Percentiles rank a stretch among this genome's conserved stretches.
Evolutionary conservation across 2,113 vertebrate genomes (phyloP).

Genomic region (Lasiurus borealis): DNA sequence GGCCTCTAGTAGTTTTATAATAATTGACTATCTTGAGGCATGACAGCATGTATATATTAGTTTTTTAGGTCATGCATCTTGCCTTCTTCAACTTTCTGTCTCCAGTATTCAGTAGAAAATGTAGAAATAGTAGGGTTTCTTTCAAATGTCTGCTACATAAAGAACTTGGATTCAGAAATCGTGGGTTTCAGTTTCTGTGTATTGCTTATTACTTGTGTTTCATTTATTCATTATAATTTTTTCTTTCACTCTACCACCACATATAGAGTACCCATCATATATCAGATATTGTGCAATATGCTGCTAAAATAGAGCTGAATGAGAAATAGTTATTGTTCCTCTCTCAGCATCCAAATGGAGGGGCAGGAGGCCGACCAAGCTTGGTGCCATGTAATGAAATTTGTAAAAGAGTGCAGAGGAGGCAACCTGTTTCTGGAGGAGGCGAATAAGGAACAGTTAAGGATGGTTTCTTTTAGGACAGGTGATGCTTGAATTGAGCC

Average conservation of each 20-base stretch:
- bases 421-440: background rate
- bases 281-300: background rate
- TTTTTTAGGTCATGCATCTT: background rate
- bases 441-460: background rate
- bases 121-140: background rate
- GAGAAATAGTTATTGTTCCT: background rate
- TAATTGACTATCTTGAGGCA: background rate
- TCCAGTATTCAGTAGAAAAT: background rate
- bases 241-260: background rate
- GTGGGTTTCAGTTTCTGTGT: background rate
- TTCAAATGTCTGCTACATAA: background rate
- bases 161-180: background rate
- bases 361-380: fast-evolving
- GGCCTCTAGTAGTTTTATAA: background rate
- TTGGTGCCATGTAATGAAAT: background rate
- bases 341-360: background rate
- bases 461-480: background rate
- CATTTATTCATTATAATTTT: background rate
- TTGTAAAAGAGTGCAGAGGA: background rate
- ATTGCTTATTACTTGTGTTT: background rate
- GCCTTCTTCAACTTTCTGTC: background rate
- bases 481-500: background rate
- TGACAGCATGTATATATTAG: background rate
- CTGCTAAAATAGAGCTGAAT: background rate
- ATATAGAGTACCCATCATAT: background rate